These are phyloP conservation scores for Gymnorhina tibicen DNA, from an alignment of 2,113 vertebrate genomes.

Conservation along the genomic window DNA sequence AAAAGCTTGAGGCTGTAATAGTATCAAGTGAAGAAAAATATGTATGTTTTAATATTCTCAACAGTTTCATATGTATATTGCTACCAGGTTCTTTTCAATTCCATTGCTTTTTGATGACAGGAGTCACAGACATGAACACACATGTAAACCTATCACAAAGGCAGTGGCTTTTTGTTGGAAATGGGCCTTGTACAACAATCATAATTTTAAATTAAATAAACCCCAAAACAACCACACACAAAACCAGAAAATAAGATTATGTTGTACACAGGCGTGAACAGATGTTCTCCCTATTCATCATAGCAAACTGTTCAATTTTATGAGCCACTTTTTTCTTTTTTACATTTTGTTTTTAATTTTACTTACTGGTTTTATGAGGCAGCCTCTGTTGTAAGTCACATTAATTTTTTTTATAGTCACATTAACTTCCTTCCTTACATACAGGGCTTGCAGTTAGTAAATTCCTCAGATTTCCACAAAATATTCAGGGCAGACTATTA, in stretches of 20 bases:
- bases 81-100: neutral
- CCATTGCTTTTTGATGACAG: neutral
- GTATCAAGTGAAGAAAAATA: neutral
- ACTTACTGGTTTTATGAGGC: conserved; percentile 78
- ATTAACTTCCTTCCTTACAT: conserved; percentile 72
- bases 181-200: neutral
- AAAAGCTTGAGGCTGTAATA: neutral
- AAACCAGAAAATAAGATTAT: neutral
- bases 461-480: conserved; percentile 80
- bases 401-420: conserved; percentile 74
- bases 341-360: conserved; percentile 77
- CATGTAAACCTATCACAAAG: neutral
- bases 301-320: conserved; percentile 67
- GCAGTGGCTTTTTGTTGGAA: neutral
- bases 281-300: conserved; percentile 14
- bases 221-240: neutral
- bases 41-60: neutral
- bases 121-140: neutral
- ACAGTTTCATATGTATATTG: neutral
- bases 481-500: conserved; percentile 80
- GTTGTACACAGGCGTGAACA: conserved; percentile 8
- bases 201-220: neutral
- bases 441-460: conserved; percentile 71
- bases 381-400: conserved; percentile 72
- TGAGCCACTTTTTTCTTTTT: conserved; percentile 60